Percentiles rank a stretch among this genome's conserved stretches.
phyloP scores from a whole-genome alignment of 2,113 vertebrate species.

The Limnothrissa miodon region DNA sequence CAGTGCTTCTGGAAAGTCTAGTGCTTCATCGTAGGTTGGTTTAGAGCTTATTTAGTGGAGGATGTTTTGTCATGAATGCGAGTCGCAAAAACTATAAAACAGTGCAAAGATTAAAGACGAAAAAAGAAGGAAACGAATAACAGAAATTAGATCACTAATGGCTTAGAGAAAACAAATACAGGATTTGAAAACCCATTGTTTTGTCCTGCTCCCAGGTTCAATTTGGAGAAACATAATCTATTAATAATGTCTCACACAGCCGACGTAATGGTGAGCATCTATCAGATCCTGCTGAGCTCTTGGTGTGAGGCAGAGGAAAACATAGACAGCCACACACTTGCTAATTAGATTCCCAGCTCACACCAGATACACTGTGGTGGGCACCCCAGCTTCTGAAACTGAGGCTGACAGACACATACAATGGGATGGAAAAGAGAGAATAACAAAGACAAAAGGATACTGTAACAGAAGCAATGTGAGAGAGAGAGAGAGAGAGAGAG shows the following conservation, averaged over 20 bases:
- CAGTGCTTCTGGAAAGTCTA: too few relatives aligned
- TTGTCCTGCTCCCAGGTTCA: neutral
- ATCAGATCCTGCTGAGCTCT: neutral
- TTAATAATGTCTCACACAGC: neutral
- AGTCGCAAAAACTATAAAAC: too few relatives aligned
- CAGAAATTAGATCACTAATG: neutral
- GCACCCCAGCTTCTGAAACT: too few relatives aligned
- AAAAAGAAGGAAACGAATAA: neutral
- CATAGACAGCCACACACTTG: neutral
- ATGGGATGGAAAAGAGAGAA: neutral
- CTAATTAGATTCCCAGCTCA: neutral
- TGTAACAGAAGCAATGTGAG: too few relatives aligned
- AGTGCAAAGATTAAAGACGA: too few relatives aligned
- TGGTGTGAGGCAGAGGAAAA: neutral
- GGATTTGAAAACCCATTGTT: neutral
- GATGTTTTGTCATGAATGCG: too few relatives aligned
- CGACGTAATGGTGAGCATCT: neutral
- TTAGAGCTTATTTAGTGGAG: too few relatives aligned
- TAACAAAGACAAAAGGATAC: neutral
- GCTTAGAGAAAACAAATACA: neutral
- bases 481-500: conserved; percentile 2
- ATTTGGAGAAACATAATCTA: neutral
- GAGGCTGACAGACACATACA: neutral
- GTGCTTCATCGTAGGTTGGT: too few relatives aligned
- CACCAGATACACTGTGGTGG: neutral